phyloP scores from a whole-genome alignment of 2,888 invertebrate species.

The Drosophila hamatofila region DNA sequence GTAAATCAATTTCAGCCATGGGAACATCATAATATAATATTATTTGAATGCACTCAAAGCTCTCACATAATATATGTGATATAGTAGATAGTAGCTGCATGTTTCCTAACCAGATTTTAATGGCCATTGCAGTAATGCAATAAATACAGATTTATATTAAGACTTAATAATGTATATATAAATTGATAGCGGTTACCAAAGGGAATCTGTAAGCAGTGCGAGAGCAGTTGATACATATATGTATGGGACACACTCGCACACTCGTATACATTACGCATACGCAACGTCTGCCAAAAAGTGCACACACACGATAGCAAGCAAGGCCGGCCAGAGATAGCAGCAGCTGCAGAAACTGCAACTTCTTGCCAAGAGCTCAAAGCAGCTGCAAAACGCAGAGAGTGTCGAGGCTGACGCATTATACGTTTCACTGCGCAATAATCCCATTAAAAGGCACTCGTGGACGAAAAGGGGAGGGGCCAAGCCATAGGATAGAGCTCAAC shows the following conservation, averaged over 20 bases:
- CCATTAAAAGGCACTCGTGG: slow-evolving; percentile 69
- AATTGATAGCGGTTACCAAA: neutral
- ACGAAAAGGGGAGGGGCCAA: neutral
- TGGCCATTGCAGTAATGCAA: neutral
- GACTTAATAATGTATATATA: slow-evolving; percentile 1
- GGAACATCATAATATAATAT: neutral
- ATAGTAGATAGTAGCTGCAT: neutral
- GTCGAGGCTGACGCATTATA: slow-evolving; percentile 72
- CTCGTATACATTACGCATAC: slow-evolving; percentile 52
- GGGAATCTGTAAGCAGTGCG: slow-evolving; percentile 11
- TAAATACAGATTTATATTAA: slow-evolving; percentile 11
- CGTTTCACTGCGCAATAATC: slow-evolving; percentile 81
- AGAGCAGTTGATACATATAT: slow-evolving; percentile 1
- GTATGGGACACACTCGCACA: neutral
- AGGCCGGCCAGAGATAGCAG: slow-evolving; percentile 28
- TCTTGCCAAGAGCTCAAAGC: slow-evolving; percentile 30
- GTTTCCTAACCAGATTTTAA: neutral
- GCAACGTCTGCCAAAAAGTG: slow-evolving; percentile 53
- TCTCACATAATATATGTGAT: neutral
- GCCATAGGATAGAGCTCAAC: slow-evolving; percentile 51
- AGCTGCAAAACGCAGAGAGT: slow-evolving; percentile 44
- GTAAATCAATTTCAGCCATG: too few species aligned
- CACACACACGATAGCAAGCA: slow-evolving; percentile 38
- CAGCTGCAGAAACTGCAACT: slow-evolving; percentile 19
- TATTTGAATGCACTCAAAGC: neutral